Evolutionary conservation across 2,797 vertebrate species (phyloP).

Genomic region (Phalloptychus januarius): DNA sequence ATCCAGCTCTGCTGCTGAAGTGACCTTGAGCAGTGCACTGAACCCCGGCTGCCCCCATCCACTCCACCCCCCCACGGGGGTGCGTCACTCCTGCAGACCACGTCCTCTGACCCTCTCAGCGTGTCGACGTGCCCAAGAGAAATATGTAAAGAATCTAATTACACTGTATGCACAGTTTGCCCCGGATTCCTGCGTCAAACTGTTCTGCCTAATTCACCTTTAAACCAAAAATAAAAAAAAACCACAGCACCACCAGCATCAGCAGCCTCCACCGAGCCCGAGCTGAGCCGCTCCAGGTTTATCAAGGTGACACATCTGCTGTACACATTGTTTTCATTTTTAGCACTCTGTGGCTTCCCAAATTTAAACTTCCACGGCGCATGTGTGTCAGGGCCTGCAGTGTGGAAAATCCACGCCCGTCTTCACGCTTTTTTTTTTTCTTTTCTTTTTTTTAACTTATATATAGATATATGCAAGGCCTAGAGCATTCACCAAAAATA

Average conservation of each 20-base stretch:
- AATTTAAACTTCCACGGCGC: conserved; percentile 60
- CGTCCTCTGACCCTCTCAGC: conserved; percentile 63
- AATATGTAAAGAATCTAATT: conserved; percentile 72
- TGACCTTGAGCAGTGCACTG: conserved; percentile 71
- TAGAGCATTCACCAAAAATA: conserved; percentile 43
- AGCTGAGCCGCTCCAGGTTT: conserved; percentile 49
- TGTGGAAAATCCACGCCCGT: conserved; percentile 52
- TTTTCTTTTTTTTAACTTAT: background rate
- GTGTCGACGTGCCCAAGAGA: conserved; percentile 45
- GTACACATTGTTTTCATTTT: conserved; percentile 66
- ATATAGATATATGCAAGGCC: conserved; percentile 4
- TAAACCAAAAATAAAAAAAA: conserved; percentile 21
- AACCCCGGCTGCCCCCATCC: conserved; percentile 54
- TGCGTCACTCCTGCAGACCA: conserved; percentile 62
- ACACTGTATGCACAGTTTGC: conserved; percentile 47
- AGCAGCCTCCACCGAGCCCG: conserved; percentile 30
- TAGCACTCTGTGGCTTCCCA: conserved; percentile 70
- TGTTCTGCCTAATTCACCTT: conserved; percentile 42
- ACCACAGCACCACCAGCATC: conserved; percentile 18
- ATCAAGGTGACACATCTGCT: conserved; percentile 68
- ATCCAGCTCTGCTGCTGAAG: conserved; percentile 49
- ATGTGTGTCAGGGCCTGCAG: conserved; percentile 37
- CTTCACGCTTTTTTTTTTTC: conserved; percentile 32
- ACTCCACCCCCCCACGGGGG: background rate
- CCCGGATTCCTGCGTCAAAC: conserved; percentile 57